A percentile compares a stretch with the other conserved stretches of the same genome.
phyloP scores from a whole-genome alignment of 2,113 vertebrate species.

The Pandion haliaetus region DNA sequence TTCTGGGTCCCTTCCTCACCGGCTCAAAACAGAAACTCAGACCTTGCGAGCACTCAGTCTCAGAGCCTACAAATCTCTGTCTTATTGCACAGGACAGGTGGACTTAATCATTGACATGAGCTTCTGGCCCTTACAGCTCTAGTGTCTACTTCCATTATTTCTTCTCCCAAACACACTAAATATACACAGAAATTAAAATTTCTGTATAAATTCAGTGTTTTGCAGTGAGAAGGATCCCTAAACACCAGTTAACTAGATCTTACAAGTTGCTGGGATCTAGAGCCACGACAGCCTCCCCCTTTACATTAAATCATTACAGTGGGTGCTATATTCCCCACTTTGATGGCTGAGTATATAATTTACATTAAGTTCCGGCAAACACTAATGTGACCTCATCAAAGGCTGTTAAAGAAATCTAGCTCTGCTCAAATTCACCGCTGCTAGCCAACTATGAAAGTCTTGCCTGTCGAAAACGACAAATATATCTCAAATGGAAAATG shows the following conservation, averaged over 20 bases:
- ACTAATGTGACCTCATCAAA: background rate
- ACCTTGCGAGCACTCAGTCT: background rate
- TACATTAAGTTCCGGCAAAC: background rate
- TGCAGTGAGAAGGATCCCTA: background rate
- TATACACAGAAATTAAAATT: background rate
- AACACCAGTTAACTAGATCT: background rate
- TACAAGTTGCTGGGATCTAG: background rate
- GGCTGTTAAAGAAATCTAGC: background rate
- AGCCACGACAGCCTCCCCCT: background rate
- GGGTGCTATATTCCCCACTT: background rate
- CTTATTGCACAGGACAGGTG: conserved; percentile 15
- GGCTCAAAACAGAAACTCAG: background rate
- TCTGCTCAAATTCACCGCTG: background rate
- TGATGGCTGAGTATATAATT: background rate
- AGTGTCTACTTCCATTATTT: conserved; percentile 24
- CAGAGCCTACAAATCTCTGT: background rate
- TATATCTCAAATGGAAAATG: background rate
- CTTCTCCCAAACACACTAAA: background rate
- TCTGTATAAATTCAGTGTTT: background rate
- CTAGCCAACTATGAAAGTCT: background rate
- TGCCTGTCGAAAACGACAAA: background rate
- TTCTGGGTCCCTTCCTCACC: background rate
- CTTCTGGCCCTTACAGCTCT: background rate
- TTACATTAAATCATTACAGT: background rate
- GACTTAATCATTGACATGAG: conserved; percentile 1